phyloP scores from a whole-genome alignment of 2,888 invertebrate species.

The Gerosis bhagava region DNA sequence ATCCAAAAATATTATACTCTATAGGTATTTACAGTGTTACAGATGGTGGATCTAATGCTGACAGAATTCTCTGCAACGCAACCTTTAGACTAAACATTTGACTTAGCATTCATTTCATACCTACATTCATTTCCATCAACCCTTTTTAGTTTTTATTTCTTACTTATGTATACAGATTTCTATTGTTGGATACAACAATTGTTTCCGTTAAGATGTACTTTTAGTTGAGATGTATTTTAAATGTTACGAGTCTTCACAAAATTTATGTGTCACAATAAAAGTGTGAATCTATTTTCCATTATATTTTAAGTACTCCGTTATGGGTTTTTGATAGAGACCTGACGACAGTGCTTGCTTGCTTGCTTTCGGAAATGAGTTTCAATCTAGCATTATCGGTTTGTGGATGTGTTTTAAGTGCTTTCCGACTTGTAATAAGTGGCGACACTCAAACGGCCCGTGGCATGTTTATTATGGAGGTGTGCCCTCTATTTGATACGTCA shows the following conservation, averaged over 20 bases:
- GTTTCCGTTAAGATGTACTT: no score
- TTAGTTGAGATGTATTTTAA: no score
- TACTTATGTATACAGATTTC: no score
- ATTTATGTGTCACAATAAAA: constrained; percentile 6
- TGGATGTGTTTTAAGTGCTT: constrained; percentile 30
- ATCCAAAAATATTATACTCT: no score
- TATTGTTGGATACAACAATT: no score
- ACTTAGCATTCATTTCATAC: no score
- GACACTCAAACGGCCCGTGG: constrained; percentile 20
- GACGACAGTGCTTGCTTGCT: constrained; percentile 25
- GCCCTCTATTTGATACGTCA: constrained; percentile 38
- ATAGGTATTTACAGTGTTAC: no score
- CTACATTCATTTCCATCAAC: no score
- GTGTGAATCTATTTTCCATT: constrained; percentile 3
- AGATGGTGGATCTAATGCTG: no score
- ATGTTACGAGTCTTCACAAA: background rate
- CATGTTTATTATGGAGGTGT: constrained; percentile 35
- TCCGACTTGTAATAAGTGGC: constrained; percentile 25
- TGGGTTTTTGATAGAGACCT: constrained; percentile 3
- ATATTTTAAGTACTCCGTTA: constrained; percentile 2
- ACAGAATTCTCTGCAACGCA: no score
- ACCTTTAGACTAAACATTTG: no score
- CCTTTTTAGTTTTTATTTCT: no score
- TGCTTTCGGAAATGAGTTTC: constrained; percentile 32
- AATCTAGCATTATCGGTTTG: constrained; percentile 30